phyloP scores from a whole-genome alignment of 2,113 vertebrate species.

The Brienomyrus longianalis region DNA sequence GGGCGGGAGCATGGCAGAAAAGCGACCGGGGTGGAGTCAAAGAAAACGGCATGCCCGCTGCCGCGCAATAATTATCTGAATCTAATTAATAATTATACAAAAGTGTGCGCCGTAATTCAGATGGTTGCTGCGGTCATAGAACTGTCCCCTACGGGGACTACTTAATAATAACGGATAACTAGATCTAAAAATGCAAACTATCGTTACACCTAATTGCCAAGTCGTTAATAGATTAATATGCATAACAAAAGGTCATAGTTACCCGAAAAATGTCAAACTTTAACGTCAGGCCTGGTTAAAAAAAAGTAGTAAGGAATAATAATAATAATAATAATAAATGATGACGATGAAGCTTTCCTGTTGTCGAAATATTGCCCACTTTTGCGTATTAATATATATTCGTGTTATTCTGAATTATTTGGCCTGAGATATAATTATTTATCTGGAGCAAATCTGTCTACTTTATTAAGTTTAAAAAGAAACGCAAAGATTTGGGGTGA shows the following conservation, averaged over 20 bases:
- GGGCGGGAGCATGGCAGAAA: conserved; percentile 40
- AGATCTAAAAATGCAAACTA: neutral
- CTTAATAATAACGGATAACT: neutral
- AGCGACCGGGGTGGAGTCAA: neutral
- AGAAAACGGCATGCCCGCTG: neutral
- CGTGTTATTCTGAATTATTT: neutral
- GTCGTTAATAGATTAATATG: neutral
- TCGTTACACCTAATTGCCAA: neutral
- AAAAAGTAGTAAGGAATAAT: neutral
- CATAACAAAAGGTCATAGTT: neutral
- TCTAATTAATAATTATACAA: neutral
- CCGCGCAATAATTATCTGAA: neutral
- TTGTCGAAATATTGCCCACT: neutral
- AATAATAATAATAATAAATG: neutral
- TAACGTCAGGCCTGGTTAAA: neutral
- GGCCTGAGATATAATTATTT: neutral
- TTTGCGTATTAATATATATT: neutral
- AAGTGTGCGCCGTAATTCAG: neutral
- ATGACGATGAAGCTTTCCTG: neutral
- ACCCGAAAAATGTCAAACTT: neutral
- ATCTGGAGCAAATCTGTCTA: neutral
- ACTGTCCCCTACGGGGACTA: neutral
- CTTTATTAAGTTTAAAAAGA: neutral
- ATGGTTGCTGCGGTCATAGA: neutral
- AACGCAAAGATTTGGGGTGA: neutral